Conservation (phyloP, 2,113 vertebrate species). For the Mobula hypostoma region DNA sequence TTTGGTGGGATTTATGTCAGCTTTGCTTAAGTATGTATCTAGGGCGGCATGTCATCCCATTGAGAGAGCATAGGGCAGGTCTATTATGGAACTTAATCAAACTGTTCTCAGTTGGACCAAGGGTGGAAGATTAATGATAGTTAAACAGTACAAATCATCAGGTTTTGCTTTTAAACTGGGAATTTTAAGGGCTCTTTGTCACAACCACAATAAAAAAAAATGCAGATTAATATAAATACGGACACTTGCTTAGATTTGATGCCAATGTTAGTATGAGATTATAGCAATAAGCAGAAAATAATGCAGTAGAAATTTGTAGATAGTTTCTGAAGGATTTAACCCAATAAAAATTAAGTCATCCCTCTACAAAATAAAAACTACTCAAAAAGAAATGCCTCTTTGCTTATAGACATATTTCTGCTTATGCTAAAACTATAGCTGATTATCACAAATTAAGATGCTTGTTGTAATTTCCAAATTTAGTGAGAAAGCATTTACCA, state of each 20-base stretch:
- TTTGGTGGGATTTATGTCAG: background rate
- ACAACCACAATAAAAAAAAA: background rate
- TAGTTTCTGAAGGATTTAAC: background rate
- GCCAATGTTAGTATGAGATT: background rate
- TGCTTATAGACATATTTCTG: background rate
- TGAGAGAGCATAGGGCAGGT: background rate
- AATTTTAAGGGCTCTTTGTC: background rate
- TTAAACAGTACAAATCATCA: background rate
- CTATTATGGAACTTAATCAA: constrained; percentile 3
- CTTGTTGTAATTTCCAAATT: background rate
- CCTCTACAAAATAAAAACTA: background rate
- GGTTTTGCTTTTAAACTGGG: background rate
- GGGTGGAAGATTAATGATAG: background rate
- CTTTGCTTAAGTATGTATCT: background rate
- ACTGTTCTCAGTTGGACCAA: background rate
- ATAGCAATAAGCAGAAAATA: background rate
- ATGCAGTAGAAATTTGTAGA: background rate
- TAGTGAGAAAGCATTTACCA: background rate
- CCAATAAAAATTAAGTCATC: background rate
- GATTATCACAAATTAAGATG: background rate
- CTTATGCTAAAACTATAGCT: no score
- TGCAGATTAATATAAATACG: no score
- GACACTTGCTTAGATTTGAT: background rate
- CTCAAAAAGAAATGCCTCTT: background rate
- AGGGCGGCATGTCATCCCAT: background rate